phyloP scores from a whole-genome alignment of 2,888 invertebrate genomes.

The Nomada lathburiana region DNA sequence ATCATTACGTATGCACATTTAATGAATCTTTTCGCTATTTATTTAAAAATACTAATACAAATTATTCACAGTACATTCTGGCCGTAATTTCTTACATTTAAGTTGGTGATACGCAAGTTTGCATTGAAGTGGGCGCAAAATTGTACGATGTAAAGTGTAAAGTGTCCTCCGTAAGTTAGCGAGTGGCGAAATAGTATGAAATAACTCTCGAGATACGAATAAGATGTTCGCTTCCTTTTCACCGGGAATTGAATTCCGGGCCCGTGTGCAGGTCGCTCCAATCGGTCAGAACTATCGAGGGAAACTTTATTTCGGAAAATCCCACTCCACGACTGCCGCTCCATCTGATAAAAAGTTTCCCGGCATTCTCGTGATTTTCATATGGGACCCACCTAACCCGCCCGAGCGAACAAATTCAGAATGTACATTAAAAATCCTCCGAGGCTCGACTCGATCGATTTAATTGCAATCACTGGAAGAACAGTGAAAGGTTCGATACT shows the following conservation, averaged over 20 bases:
- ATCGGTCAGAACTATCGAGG: neutral
- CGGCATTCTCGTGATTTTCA: neutral
- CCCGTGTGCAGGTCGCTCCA: neutral
- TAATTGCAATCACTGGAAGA: too few relatives aligned
- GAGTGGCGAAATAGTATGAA: conserved; percentile 1
- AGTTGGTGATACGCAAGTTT: neutral
- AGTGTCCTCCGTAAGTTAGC: neutral
- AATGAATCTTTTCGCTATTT: too few relatives aligned
- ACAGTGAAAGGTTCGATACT: too few relatives aligned
- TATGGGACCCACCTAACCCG: too few relatives aligned
- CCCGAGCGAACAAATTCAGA: too few relatives aligned
- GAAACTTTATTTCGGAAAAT: conserved; percentile 8
- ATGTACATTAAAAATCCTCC: too few relatives aligned
- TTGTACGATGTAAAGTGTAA: neutral
- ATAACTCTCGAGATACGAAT: conserved; percentile 7
- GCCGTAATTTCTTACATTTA: too few relatives aligned
- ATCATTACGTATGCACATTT: too few relatives aligned
- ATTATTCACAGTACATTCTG: too few relatives aligned
- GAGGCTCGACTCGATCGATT: too few relatives aligned
- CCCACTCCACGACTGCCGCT: neutral
- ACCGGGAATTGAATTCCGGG: conserved; percentile 9
- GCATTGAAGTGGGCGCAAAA: neutral
- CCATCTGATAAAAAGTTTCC: neutral
- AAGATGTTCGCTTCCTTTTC: neutral
- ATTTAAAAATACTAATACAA: too few relatives aligned